These are phyloP conservation scores for Bombus sylvicola DNA, from an alignment of 1,140 invertebrate species.

Conservation along the genomic window DNA sequence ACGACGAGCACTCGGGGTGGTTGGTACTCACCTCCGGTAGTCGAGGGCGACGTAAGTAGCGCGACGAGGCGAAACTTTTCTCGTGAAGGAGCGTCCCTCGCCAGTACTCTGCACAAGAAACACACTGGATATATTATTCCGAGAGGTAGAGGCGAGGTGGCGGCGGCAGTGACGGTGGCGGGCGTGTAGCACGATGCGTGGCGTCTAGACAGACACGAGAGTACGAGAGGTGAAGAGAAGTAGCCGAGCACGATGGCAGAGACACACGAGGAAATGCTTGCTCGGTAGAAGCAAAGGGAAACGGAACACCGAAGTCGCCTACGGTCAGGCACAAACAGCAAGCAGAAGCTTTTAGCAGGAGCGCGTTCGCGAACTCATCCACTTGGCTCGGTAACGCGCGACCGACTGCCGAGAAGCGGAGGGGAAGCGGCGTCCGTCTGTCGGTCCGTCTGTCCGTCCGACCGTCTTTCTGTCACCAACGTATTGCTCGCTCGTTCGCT, in stretches of 20 bases:
- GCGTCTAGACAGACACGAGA: conserved; percentile 42
- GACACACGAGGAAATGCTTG: not conserved
- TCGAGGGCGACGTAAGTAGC: conserved; percentile 46
- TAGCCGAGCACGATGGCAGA: not conserved
- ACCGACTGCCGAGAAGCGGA: conserved; percentile 67
- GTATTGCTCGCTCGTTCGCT: conserved; percentile 50
- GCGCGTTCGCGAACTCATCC: conserved; percentile 74
- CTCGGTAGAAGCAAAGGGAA: not conserved
- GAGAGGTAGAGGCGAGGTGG: not conserved
- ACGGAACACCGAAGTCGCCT: conserved; percentile 20
- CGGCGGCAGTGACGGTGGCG: not conserved
- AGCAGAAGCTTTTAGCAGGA: conserved; percentile 51
- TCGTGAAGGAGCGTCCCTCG: conserved; percentile 29
- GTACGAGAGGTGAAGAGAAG: conserved; percentile 4
- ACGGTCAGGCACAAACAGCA: conserved; percentile 10
- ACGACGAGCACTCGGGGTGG: not conserved
- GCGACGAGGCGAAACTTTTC: conserved; percentile 39
- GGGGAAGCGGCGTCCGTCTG: conserved; percentile 64
- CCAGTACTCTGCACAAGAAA: conserved; percentile 27
- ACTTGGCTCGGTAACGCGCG: conserved; percentile 76
- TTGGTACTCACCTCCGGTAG: conserved; percentile 50
- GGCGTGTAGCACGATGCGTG: conserved; percentile 23
- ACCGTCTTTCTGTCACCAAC: conserved; percentile 71
- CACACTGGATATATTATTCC: conserved; percentile 54
- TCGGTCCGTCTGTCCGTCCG: conserved; percentile 59